phyloP scores from a whole-genome alignment of 2,797 vertebrate genomes.

The Manis javanica region DNA sequence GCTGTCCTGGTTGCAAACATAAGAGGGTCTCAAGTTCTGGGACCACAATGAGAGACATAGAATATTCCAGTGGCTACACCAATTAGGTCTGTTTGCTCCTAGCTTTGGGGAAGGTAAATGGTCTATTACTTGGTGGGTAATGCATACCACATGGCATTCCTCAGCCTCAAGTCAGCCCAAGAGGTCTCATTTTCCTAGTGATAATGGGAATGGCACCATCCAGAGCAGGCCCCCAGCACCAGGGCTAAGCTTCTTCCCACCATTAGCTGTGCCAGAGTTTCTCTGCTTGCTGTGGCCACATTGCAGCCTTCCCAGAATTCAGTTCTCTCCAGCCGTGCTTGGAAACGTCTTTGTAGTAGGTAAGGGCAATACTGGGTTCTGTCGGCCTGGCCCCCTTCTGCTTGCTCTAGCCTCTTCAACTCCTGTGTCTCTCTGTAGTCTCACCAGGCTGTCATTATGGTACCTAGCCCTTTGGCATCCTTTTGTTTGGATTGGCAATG shows the following conservation, averaged over 20 bases:
- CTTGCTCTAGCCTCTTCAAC: background rate
- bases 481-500: background rate
- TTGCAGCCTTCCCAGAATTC: background rate
- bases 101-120: constrained; percentile 46
- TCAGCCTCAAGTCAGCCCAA: background rate
- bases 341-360: background rate
- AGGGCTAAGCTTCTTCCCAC: background rate
- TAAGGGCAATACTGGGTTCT: background rate
- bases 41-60: background rate
- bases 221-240: background rate
- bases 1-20: constrained; percentile 5
- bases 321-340: background rate
- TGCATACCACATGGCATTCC: constrained; percentile 49
- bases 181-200: background rate
- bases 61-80: constrained; percentile 7
- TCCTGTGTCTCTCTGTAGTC: background rate
- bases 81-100: background rate
- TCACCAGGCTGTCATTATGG: background rate
- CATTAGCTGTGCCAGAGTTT: background rate
- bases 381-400: background rate
- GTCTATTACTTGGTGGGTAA: background rate
- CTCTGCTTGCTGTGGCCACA: background rate
- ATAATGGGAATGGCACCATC: background rate
- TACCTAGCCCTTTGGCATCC: background rate
- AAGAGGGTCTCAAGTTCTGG: constrained; percentile 31